Evolutionary conservation across 92 coral and sea anemone genomes (phyloP), one percentile per base, ranked within the genome.

Genomic region (Virgularia gustaviana): DNA sequence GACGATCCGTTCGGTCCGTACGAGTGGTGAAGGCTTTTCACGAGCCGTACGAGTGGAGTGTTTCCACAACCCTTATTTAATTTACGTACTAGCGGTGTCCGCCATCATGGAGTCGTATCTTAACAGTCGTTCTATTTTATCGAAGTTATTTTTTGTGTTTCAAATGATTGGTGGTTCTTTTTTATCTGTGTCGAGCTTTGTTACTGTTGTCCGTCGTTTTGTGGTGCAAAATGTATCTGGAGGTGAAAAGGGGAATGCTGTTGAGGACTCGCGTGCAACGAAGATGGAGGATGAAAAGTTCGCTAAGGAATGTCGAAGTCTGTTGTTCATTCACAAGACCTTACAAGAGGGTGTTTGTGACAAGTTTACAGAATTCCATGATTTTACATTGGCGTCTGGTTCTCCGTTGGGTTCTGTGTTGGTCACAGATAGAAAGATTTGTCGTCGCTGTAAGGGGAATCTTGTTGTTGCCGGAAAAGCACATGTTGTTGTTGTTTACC

Each of bases 281-380:
- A 41, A 41, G n/a, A n/a, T n/a, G n/a, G n/a, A n/a, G n/a, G 47
- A 41, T 16, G 47, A 41, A 16, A 47, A 47, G 2, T 4, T 47
- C 55, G 3, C 16, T 16, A 3, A 47, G 4, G 55, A 47, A 47
- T 2, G 55, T 19, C 23, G 55, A 19, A 47, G 55, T 25, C 23
- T 47, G 55, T 4, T 47, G 16, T 47, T 16, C 23, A 16, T 47
- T 4, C 55, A 47, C n/a, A 19, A 19, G 16, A 16, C 4, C 23
- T 25, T 47, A 2, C 22, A 19, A 10, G 23, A 2, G 5, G 55
- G 10, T 3, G 16, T 2, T 47, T 16, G 23, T 19, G 10, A 47
- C 2, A 3, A 4, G n/a, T 72, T 72, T 32, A 72, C 34, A 47
- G 54, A 72, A 16, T 56, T 72, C 19, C 78, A 72, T 47, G 49